A percentile compares a stretch with the other conserved stretches of the same genome.
phyloP scores from a whole-genome alignment of 2,113 vertebrate species.

The Hippocampus zosterae region DNA sequence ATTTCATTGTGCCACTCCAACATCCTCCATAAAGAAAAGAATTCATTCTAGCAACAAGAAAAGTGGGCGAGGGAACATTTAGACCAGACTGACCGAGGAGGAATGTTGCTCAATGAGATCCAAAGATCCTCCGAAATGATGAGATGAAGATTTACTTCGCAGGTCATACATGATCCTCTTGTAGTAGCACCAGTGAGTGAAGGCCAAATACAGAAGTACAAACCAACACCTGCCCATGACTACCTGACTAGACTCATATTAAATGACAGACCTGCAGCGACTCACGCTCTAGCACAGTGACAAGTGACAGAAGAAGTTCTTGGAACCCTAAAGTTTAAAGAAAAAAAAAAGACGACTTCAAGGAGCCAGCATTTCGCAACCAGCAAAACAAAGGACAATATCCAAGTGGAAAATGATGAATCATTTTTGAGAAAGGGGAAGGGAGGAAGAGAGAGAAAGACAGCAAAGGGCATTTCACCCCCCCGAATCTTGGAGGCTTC shows the following conservation, averaged over 20 bases:
- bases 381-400: conserved; percentile 45
- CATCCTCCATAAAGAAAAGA: conserved; percentile 66
- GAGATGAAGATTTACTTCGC: conserved; percentile 15
- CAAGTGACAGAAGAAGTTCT: conserved; percentile 28
- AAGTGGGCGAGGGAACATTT: conserved; percentile 15
- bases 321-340: conserved; percentile 26
- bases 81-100: conserved; percentile 25
- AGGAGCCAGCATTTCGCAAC: conserved; percentile 42
- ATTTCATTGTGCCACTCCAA: conserved; percentile 70
- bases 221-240: too few species aligned
- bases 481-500: conserved; percentile 85
- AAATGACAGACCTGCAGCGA: conserved; percentile 40
- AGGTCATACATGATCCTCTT: conserved; percentile 17
- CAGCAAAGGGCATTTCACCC: conserved; percentile 77
- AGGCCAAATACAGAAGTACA: conserved; percentile 7
- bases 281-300: conserved; percentile 9
- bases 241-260: conserved; percentile 5
- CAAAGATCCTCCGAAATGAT: not conserved
- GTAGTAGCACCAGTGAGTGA: conserved; percentile 57
- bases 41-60: conserved; percentile 30
- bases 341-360: conserved; percentile 17
- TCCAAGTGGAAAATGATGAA: not conserved
- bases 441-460: conserved; percentile 24
- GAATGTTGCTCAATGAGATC: conserved; percentile 37
- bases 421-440: conserved; percentile 14